Base-by-base conservation (phyloP, 2,888 invertebrate species). In the Drosophila nigricruria region DNA sequence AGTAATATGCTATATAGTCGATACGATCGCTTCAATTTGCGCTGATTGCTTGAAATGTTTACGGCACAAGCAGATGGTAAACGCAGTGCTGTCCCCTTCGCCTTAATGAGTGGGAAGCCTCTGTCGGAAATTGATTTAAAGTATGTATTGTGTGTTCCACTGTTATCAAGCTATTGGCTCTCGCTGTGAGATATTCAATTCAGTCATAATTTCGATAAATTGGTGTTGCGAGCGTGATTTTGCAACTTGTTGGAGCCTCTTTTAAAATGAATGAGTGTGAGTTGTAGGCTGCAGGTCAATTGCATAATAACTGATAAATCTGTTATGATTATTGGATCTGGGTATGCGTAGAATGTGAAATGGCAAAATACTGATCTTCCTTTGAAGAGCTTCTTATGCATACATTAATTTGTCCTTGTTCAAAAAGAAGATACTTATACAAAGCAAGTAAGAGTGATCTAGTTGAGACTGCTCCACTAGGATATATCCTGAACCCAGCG, bases 11-110 rank as follows among this genome's bases (percentile, higher is more conserved):
- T 18, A 60, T 62, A 58, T 69, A 23, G 16, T 69, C 70, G 77
- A 77, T 74, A 67, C 57, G 78, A 71, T 73, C 45, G 69, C 72
- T 68, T 60, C 75, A 77, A 77, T 81, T 79, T 89, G 70, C 62
- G 73, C 53, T 75, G 88, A 84, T 84, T 89, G 77, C 70, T 79
- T 87, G 69, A 83, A 83, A 83, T 72, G 77, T 61, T 70, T 63
- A 70, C 45, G 63, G 61, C n/a, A 54, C 42, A 43, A 63, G 38
- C 43, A 72, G 43, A 57, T 52, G 57, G 61, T 38, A 25, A 36
- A 52, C 56, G 42, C 52, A 53, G 66, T 67, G 67, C 68, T 43
- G 72, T 49, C 59, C 68, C 65, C 67, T 64, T 73, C 73, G 59
- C 36, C 34, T 34, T 71, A 82, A 88, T 88, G 89, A 81, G 73